A percentile compares a stretch with the other conserved stretches of the same genome.
These are phyloP conservation scores for Drosophila murphyi DNA, from an alignment of 1,140 invertebrate species.

Conservation along the genomic window DNA sequence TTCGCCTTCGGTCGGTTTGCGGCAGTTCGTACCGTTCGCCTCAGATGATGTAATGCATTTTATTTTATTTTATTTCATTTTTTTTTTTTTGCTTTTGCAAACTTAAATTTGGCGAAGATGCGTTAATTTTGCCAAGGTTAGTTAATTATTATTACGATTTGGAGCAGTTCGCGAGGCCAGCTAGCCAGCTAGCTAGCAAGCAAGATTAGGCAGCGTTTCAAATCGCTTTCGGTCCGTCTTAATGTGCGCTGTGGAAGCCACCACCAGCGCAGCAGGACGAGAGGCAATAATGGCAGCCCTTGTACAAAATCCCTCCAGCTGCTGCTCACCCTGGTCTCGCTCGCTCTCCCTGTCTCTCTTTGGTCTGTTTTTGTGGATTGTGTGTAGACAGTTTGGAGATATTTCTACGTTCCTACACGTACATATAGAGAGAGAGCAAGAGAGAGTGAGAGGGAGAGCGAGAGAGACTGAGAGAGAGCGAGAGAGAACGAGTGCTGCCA, in stretches of 20 bases:
- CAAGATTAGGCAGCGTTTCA: conserved; percentile 1
- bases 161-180: conserved; percentile 39
- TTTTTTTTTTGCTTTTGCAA: conserved; percentile 27
- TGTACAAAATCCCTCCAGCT: conserved; percentile 12
- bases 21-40: not conserved
- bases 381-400: conserved; percentile 62
- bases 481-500: conserved; percentile 32
- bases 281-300: conserved; percentile 34
- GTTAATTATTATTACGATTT: conserved; percentile 51
- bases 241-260: conserved; percentile 14
- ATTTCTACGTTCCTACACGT: not conserved
- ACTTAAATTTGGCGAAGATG: conserved; percentile 62
- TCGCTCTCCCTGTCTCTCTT: conserved; percentile 13
- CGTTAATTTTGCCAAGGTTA: conserved; percentile 70
- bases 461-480: conserved; percentile 11
- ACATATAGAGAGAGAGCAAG: conserved; percentile 22
- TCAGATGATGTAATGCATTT: conserved; percentile 68
- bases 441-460: conserved; percentile 19
- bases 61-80: not conserved
- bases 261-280: conserved; percentile 9
- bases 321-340: conserved; percentile 28
- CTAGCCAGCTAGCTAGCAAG: conserved; percentile 13
- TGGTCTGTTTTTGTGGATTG: conserved; percentile 60
- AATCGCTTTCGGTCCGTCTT: conserved; percentile 5
- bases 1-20: conserved; percentile 11